A percentile compares a stretch with the other conserved stretches of the same genome.
Conservation (phyloP, 2,113 vertebrate species). For the Oreochromis niloticus region DNA sequence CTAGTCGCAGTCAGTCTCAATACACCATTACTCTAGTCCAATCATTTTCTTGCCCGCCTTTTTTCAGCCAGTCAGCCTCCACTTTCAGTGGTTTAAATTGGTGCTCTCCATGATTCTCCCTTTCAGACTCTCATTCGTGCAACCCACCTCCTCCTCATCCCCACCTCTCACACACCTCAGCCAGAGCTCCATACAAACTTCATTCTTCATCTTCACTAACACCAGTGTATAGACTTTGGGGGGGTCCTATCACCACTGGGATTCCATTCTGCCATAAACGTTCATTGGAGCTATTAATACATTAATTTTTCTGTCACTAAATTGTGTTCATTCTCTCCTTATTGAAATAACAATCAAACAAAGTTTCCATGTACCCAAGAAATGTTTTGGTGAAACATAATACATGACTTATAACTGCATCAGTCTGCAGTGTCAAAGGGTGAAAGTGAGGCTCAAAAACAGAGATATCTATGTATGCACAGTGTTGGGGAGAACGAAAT, state of each 20-base stretch:
- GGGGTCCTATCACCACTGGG: background rate
- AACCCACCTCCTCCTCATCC: background rate
- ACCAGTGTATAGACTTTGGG: background rate
- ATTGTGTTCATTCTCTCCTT: background rate
- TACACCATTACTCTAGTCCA: background rate
- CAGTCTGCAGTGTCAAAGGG: background rate
- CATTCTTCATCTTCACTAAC: background rate
- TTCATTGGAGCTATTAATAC: background rate
- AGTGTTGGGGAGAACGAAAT: too few species aligned
- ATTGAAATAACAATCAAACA: background rate
- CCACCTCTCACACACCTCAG: background rate
- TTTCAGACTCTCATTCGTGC: background rate
- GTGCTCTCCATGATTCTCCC: background rate
- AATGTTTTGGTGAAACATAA: background rate
- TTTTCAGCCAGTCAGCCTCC: background rate
- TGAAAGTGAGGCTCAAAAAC: background rate
- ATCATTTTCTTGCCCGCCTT: background rate
- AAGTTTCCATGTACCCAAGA: rapidly evolving
- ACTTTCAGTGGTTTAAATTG: background rate
- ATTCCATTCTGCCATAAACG: background rate
- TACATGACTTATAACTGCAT: background rate
- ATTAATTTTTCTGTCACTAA: background rate
- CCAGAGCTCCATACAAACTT: background rate
- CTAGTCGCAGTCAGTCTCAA: background rate
- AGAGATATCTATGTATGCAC: background rate